Base-by-base conservation (phyloP, 2,797 vertebrate species). In the Spinus olivaceus region DNA sequence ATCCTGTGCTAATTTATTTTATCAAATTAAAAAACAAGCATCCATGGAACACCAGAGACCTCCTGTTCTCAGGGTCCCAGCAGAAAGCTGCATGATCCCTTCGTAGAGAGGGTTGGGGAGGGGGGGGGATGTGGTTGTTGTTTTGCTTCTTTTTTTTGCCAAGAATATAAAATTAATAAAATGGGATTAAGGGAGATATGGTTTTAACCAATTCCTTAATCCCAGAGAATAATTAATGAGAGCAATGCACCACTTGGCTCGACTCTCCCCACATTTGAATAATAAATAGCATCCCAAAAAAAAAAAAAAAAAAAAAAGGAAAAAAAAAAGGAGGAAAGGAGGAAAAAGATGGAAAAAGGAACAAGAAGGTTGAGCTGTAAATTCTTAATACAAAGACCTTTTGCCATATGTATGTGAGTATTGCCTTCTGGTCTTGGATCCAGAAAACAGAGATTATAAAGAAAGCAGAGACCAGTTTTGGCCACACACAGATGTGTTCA, bases 91-190 rank as follows among this genome's bases (percentile, higher is more conserved):
- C 91, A 97, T 77, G 95, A 98, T 98, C 96, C 89, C 21, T 97
- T 98, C 97, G 97, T 94, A 88, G 96, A 94, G 86, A 83, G 77
- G 63, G 41, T 2, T 72, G 35, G 25, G 42, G 41, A 10, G 41
- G 33, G 28, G 33, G 39, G 39, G 49, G 57, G 6, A 14, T 14
- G 64, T 22, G 37, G 42, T 50, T 81, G 91, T 94, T 96, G 87
- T 91, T 94, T 78, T 66, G 39, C 66, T 88, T 80, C 64, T 95
- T 96, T 96, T 89, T 96, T 97, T 97, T 94, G 97, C 97, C 97
- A 97, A 97, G 97, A 97, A 97, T 96, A 96, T 97, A 96, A 98
- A 97, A 98, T 98, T 98, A 98, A 98, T 98, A 98, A 98, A 98
- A 97, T 94, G 97, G 97, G 97, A 98, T 98, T 98, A 98, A 95